These are phyloP conservation scores for Apostichopus japonicus DNA, from an alignment of 35 echinoderm and acorn worm species.

Conservation along the genomic window DNA sequence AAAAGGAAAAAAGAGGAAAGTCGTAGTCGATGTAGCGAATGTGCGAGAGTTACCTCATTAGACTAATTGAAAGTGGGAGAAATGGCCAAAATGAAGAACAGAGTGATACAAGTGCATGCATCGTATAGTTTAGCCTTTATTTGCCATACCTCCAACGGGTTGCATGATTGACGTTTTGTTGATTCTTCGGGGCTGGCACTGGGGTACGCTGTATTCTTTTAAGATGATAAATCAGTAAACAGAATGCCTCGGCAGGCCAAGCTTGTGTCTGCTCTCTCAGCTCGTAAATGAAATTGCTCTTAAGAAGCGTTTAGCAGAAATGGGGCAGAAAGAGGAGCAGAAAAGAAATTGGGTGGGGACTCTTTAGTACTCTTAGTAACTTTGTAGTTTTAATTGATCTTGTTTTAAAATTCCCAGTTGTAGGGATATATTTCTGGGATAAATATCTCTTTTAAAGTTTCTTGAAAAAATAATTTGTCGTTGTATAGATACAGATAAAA, in stretches of 20 bases:
- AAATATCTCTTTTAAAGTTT: not conserved
- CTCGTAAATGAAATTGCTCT: constrained; percentile 16
- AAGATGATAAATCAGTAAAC: constrained; percentile 42
- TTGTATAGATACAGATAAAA: not conserved
- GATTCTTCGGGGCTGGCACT: constrained; percentile 7
- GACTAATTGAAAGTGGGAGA: constrained; percentile 43
- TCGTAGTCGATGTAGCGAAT: not conserved
- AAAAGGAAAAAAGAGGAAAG: too few species aligned
- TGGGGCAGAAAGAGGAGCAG: not conserved
- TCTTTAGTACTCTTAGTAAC: too few species aligned
- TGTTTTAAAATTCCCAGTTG: not conserved
- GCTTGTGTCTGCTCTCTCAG: not conserved
- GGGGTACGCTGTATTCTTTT: not conserved
- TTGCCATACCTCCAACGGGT: not conserved
- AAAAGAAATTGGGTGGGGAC: too few species aligned
- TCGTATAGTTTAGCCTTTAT: not conserved
- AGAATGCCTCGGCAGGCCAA: not conserved
- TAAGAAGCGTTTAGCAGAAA: not conserved
- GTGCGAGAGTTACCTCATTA: constrained; percentile 34
- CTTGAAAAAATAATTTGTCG: not conserved
- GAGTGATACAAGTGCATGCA: constrained; percentile 10
- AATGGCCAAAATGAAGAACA: constrained; percentile 9
- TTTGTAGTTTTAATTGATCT: not conserved
- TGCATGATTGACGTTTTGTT: constrained; percentile 46
- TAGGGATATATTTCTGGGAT: too few species aligned